phyloP scores from a whole-genome alignment of 2,797 vertebrate genomes.

The Staurois parvus region DNA sequence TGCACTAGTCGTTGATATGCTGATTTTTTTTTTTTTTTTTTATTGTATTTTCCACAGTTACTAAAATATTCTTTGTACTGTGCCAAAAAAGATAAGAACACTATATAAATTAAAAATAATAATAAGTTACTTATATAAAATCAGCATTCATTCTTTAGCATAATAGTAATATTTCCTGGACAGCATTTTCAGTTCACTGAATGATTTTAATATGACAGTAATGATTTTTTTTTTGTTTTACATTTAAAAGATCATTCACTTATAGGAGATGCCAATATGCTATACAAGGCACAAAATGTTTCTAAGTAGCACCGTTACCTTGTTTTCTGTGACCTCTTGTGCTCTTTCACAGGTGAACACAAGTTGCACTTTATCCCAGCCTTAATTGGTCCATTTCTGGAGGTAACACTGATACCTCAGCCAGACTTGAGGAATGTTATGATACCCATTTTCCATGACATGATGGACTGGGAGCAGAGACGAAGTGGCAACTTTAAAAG shows the following conservation, averaged over 20 bases:
- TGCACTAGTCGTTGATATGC: too few relatives aligned
- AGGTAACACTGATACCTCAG: conserved; percentile 97
- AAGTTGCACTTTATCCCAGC: conserved; percentile 97
- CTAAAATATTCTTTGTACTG: too few relatives aligned
- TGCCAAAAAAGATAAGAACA: too few relatives aligned
- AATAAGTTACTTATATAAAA: too few relatives aligned
- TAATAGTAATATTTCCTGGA: too few relatives aligned
- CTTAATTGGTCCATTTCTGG: conserved; percentile 95
- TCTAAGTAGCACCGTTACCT: background rate
- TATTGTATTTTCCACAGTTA: too few relatives aligned
- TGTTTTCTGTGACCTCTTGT: background rate
- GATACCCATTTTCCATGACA: conserved; percentile 99
- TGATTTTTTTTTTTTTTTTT: too few relatives aligned
- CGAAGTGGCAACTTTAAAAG: conserved; percentile 97
- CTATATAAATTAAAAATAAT: too few relatives aligned
- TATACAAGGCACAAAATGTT: background rate
- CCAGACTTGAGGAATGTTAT: conserved; percentile 96
- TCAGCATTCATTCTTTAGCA: too few relatives aligned
- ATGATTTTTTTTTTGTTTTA: too few relatives aligned
- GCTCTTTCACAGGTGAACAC: conserved; percentile 87
- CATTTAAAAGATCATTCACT: background rate
- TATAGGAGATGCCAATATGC: background rate
- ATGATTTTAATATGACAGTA: too few relatives aligned
- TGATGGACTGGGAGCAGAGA: conserved; percentile 99
- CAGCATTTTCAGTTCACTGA: too few relatives aligned